Base-by-base conservation (phyloP, 37 sponge, comb jelly and placozoan genomes). In the Petrosia ficiformis region DNA sequence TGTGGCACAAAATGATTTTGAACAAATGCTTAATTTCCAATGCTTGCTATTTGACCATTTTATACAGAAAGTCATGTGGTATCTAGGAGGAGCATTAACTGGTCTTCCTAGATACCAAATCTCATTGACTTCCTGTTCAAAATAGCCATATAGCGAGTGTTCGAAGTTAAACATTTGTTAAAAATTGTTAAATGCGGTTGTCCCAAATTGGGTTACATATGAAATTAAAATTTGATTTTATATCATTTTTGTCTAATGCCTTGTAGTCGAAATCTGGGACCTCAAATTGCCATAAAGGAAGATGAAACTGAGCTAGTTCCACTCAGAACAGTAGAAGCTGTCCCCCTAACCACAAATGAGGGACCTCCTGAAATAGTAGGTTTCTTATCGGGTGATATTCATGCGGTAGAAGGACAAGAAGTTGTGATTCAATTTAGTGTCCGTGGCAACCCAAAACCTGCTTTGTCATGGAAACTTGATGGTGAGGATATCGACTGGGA, bases 381-480 rank as follows among this genome's bases (percentile, higher is more conserved):
- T n/a, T 26, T 26, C 11, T 5, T 29, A 61, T 29, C 63, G 22
- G n/a, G 28, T 61, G 63, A 61, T n/a, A 22, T 61, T 22, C 63
- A 61, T 29, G 63, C 63, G 11, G n/a, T 61, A 8, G 63, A 11
- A 26, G 63, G 63, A 26, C 63, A 61, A 61, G 63, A 61, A n/a
- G 63, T 61, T 22, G 63, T 61, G 63, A 6, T 61, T 24, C 11
- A n/a, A 61, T 24, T 61, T 11, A 5, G 28, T 26, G 11, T 61
- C 28, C 28, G 5, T 29, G 63, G 63, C 6, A 29, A 61, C 28
- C 63, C 63, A 5, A n/a, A 24, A 5, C 63, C 63, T 22, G 26
- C 11, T 6, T 61, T 61, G 28, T 26, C 28, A 11, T 61, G 63
- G 63, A 61, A 61, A n/a, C 28, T n/a, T 6, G 63, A n/a, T 5